Evolutionary conservation across 1,140 invertebrate genomes (phyloP), one percentile per base, ranked within the genome.

Genomic region (Meteorus sp.): DNA sequence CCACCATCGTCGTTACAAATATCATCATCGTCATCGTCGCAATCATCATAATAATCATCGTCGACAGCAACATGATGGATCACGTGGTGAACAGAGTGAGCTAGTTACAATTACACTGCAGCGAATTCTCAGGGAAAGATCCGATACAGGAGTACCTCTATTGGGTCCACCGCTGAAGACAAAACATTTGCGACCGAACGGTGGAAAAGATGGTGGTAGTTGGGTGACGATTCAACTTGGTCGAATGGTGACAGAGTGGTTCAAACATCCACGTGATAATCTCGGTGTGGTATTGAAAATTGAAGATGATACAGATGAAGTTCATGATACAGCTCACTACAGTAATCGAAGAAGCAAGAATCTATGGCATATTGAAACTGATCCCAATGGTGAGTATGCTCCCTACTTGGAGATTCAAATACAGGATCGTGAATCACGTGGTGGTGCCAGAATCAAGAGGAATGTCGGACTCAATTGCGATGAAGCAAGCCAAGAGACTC

Each of bases 401-500:
- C 78, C 78, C 0, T 80, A 77, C 59, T 64, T 88, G n/a, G 85
- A 95, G 88, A 85, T 89, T 59, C 90, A 93, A 62, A 93, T 89
- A 67, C 85, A 94, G 68, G 92, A 95, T 76, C 83, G 94, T 64
- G 82, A 87, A 69, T 83, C 88, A 27, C 83, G 58, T 79, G 84
- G 71, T 80, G 86, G 72, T 77, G 87, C 47, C 61, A 73, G 86
- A 6, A 85, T 85, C 37, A 86, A 91, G 63, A 83, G 92, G n/a
- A 92, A 86, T 67, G 83, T 90, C 27, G 89, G 88, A 11, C 83
- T 92, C 48, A 88, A 89, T 68, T 93, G 91, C 77, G 86, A 89
- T 60, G 89, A 91, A 61, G 85, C 85, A 37, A 87, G 85, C 4
- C 84, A 89, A 55, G 91, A 95, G 68, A 84, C 85, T 3, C 84